Percentiles rank a stretch among this genome's conserved stretches.
phyloP scores from a whole-genome alignment of 2,888 invertebrate species.

The Plusia festucae region DNA sequence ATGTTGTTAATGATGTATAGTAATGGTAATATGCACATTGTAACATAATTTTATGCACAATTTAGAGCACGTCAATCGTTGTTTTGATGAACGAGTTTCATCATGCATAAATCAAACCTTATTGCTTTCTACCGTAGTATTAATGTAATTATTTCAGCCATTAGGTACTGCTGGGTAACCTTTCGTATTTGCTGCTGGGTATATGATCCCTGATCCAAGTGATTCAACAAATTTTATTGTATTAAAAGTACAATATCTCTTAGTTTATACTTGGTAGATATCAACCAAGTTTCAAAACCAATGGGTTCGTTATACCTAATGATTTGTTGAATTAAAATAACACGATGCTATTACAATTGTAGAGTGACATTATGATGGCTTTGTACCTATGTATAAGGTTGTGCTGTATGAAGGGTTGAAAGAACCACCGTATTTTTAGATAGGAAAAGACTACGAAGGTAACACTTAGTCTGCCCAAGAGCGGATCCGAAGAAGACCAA shows the following conservation, averaged over 20 bases:
- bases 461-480: no score
- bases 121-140: not conserved
- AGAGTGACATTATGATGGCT: no score
- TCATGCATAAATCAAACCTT: not conserved
- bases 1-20: constrained; percentile 4
- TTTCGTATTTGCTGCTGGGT: not conserved
- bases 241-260: not conserved
- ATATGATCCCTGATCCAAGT: not conserved
- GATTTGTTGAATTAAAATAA: no score
- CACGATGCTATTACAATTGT: no score
- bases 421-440: no score
- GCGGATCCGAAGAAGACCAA: no score
- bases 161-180: not conserved
- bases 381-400: no score
- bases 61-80: not conserved
- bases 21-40: not conserved
- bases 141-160: not conserved
- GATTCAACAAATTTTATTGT: not conserved
- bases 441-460: no score
- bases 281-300: no score
- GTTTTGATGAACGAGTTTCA: not conserved
- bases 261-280: no score
- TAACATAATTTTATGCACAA: not conserved
- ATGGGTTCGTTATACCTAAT: no score
- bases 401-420: no score